Base-by-base conservation (phyloP, 2,113 vertebrate species). In the Baryphthengus martii region DNA sequence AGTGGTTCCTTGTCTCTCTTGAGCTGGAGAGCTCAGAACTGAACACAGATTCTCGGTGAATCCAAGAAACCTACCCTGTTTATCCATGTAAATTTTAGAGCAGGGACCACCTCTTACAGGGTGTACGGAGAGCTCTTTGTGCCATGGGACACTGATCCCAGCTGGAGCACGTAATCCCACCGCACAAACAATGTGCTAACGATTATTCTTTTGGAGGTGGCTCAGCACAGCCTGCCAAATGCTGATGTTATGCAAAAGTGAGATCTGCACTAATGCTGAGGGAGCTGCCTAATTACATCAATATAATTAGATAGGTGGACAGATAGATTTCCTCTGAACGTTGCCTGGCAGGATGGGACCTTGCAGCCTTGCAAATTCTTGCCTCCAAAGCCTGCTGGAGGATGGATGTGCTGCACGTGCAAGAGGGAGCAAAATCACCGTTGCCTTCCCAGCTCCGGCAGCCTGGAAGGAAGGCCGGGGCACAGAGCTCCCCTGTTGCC, bases 281-380 rank as follows among this genome's bases (percentile, higher is more conserved):
- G 89, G 87, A 82, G 62, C 76, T 50, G 87, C 95, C 80, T 86
- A 55, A 93, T 95, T 83, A 42, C 63, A 47, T 58, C 76, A 25
- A 8, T 24, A 6, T 83, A 83, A 93, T 95, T 75, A 91, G 87
- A 19, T 1, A 76, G 76, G 63, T 2, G 13, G 63, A 17, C 2
- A 13, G 63, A 20, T 24, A 21, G 72, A 44, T 89, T 59, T 61
- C 49, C 73, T 91, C 50, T 33, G 68, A 63, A 49, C 16, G 2
- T 52, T 39, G 55, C 73, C 67, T 70, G 45, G 66, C 61, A 82
- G 66, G 66, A 26, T 55, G 65, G 82, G 55, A 47, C 68, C 31
- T 68, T 79, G 47, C 71, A 85, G 89, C 82, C 35, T 37, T 17
- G 8, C 20, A 10, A 25, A 8, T 40, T 37, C 61, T 28, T 44